Evolutionary conservation across 2,797 vertebrate species (phyloP).

Genomic region (Orientallactaga sibirica): DNA sequence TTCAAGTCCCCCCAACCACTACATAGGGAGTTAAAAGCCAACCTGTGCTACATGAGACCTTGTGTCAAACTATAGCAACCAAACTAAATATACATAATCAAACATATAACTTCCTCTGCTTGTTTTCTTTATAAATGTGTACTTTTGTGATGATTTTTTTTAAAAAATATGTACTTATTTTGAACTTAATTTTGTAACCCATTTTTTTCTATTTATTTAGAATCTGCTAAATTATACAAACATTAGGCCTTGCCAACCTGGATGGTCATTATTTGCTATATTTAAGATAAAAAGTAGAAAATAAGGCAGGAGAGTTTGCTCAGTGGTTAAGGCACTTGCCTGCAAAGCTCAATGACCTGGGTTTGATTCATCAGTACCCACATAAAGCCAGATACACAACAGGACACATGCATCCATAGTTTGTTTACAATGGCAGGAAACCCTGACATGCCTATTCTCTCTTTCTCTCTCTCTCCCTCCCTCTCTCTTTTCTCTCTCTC

Average conservation of each 20-base stretch:
- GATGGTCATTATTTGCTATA: not conserved
- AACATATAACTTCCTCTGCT: not conserved
- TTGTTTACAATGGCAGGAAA: too few species aligned
- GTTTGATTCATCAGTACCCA: too few species aligned
- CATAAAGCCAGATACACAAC: too few species aligned
- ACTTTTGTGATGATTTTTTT: not conserved
- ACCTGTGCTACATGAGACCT: not conserved
- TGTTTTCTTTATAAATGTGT: conserved; percentile 9
- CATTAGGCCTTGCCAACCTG: not conserved
- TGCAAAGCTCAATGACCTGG: too few species aligned
- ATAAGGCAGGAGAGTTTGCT: not conserved
- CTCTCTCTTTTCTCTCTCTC: too few species aligned
- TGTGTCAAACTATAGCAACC: not conserved
- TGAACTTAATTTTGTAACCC: not conserved
- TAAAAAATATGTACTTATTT: not conserved
- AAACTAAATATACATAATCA: not conserved
- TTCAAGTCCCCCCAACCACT: too few species aligned
- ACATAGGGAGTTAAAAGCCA: not conserved
- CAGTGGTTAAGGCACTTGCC: too few species aligned
- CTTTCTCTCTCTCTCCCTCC: too few species aligned
- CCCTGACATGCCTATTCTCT: too few species aligned
- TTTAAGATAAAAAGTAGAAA: not conserved
- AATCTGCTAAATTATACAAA: not conserved
- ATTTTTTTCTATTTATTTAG: not conserved
- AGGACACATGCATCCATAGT: too few species aligned